Base-by-base conservation (phyloP, 1,140 invertebrate genomes). In the Cheumatopsyche charites region DNA sequence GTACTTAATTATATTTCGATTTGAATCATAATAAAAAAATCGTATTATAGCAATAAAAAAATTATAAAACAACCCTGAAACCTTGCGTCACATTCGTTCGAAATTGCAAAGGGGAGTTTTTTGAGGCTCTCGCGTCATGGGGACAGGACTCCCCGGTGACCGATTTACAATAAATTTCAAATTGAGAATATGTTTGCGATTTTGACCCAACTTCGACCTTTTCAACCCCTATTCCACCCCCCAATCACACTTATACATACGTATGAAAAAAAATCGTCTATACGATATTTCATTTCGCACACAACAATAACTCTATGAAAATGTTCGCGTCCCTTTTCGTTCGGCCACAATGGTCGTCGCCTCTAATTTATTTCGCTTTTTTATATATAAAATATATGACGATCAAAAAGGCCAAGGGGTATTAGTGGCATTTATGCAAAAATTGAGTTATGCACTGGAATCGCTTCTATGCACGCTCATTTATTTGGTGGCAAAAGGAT, bases 101-200 rank as follows among this genome's bases (percentile, higher is more conserved):
- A 76, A 72, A 76, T 76, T 76, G 75, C 72, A 70, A 76, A 69
- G 75, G 75, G 75, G 70, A 67, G 71, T 66, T 3, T 36, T 15
- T 4, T 17, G 41, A 36, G 29, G 29, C 15, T n/a, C 41, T 21
- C 72, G 65, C 69, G 49, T 67, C 29, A 36, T 61, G 72, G 67
- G 55, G 55, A 21, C 71, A 36, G 23, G 75, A 73, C 75, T 74
- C 73, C 75, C 75, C 67, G 72, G 75, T 72, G 75, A 72, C 75
- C 75, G 75, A 76, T 76, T 76, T 76, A 76, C 75, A 76, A 76
- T 76, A 76, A 76, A 76, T 76, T 76, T 72, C 75, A 76, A 76
- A 76, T 76, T 71, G 75, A 74, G 75, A 76, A 76, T 76, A 76
- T 76, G 75, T 76, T 76, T 76, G 75, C 72, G 72, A 76, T 76